Percentiles rank a stretch among this genome's conserved stretches.
Conservation (phyloP, 2,797 vertebrate genomes). For the Bucorvus abyssinicus region DNA sequence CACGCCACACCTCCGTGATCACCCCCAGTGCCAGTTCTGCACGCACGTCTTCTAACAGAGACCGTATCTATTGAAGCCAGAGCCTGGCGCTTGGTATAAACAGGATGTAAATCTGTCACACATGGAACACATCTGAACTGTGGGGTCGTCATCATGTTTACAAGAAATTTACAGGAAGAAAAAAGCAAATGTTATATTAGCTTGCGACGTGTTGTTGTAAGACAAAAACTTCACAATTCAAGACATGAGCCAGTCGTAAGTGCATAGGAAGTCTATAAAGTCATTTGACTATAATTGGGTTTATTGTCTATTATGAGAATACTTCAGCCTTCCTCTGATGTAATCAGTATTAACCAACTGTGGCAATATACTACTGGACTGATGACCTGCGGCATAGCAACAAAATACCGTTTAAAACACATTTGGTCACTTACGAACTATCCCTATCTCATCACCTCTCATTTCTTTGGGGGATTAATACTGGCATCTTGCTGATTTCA, state of each 20-base stretch:
- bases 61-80: background rate
- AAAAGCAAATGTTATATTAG: background rate
- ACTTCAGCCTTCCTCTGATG: background rate
- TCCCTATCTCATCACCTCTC: background rate
- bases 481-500: background rate
- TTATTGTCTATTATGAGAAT: background rate
- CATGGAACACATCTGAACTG: background rate
- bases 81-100: background rate
- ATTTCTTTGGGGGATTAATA: background rate
- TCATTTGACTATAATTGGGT: background rate
- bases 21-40: background rate
- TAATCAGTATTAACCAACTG: background rate
- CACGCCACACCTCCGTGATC: background rate
- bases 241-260: background rate
- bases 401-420: background rate
- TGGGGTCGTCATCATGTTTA: background rate
- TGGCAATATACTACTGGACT: background rate
- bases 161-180: conserved; percentile 16
- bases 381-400: background rate
- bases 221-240: background rate
- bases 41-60: background rate
- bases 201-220: conserved; percentile 1
- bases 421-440: background rate
- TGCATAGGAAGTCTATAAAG: background rate
- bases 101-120: background rate